Percentiles rank a stretch among this genome's conserved stretches.
These are phyloP conservation scores for Myotis myotis DNA, from an alignment of 2,797 vertebrate genomes.

Conservation along the genomic window DNA sequence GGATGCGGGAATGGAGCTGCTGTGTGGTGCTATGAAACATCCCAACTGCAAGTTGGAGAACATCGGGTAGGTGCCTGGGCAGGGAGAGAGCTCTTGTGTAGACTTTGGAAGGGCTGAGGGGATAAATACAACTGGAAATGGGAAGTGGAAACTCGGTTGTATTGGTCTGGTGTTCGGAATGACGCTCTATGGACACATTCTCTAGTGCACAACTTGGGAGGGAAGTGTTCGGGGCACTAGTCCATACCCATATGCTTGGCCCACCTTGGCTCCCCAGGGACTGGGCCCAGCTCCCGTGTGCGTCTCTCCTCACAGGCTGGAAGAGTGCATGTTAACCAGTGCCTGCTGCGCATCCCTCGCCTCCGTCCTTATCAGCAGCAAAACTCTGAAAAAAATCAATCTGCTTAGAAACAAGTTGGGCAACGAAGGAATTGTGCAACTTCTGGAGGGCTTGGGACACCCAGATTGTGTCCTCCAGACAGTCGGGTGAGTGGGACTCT, in stretches of 20 bases:
- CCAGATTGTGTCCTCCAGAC: neutral
- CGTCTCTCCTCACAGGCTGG: neutral
- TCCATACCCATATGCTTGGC: no score
- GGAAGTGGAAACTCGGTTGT: no score
- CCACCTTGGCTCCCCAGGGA: no score
- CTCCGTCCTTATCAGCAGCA: neutral
- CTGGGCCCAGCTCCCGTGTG: no score
- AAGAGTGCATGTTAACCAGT: neutral
- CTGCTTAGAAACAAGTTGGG: neutral
- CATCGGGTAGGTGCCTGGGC: neutral
- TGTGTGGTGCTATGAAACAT: neutral
- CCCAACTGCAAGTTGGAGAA: neutral
- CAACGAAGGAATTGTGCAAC: neutral
- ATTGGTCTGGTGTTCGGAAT: rapidly evolving
- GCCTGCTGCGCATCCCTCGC: neutral
- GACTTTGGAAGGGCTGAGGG: no score
- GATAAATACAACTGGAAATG: no score
- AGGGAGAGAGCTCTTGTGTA: no score
- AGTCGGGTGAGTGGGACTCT: neutral
- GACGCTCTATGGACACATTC: no score
- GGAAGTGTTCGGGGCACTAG: no score
- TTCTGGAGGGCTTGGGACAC: neutral
- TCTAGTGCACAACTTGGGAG: no score
- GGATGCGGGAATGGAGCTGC: neutral
- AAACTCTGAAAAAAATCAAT: neutral